Evolutionary conservation across 2,888 invertebrate species (phyloP).

Genomic region (Heliconius hortense): DNA sequence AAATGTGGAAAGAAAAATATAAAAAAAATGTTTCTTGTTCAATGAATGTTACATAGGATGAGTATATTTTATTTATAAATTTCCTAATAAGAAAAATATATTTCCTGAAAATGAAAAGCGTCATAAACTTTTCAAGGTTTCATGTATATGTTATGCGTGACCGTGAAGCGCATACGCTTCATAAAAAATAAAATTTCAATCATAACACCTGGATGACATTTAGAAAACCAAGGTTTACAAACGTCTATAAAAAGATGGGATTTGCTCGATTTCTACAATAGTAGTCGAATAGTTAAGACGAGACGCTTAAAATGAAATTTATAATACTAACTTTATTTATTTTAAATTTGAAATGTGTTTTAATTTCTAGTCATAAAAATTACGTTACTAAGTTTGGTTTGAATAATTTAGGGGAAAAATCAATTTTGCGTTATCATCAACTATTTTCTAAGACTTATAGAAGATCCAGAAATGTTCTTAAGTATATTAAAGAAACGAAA

Average conservation of each 20-base stretch:
- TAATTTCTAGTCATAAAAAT: neutral
- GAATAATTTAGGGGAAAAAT: conserved; percentile 1
- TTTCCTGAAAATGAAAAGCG: neutral
- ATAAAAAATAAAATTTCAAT: conserved; percentile 78
- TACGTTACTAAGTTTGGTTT: conserved; percentile 7
- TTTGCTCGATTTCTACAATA: neutral
- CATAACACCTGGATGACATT: conserved; percentile 75
- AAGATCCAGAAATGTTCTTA: neutral
- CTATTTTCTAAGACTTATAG: conserved; percentile 1
- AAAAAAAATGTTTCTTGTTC: no score
- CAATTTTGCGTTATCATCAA: neutral
- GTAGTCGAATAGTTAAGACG: neutral
- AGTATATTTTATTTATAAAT: no score
- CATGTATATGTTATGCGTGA: conserved; percentile 16
- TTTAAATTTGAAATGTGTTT: neutral
- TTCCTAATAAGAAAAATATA: neutral
- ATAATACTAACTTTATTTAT: neutral
- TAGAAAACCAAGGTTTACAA: conserved; percentile 58
- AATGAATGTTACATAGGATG: no score
- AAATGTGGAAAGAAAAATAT: neutral
- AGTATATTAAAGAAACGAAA: conserved; percentile 29
- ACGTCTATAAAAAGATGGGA: conserved; percentile 57
- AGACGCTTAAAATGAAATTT: conserved; percentile 9
- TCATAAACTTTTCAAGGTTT: conserved; percentile 32
- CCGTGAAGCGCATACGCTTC: conserved; percentile 40